Evolutionary conservation across 1,140 invertebrate species (phyloP), one percentile per base, ranked within the genome.

Genomic region (Archivesica marissinica): DNA sequence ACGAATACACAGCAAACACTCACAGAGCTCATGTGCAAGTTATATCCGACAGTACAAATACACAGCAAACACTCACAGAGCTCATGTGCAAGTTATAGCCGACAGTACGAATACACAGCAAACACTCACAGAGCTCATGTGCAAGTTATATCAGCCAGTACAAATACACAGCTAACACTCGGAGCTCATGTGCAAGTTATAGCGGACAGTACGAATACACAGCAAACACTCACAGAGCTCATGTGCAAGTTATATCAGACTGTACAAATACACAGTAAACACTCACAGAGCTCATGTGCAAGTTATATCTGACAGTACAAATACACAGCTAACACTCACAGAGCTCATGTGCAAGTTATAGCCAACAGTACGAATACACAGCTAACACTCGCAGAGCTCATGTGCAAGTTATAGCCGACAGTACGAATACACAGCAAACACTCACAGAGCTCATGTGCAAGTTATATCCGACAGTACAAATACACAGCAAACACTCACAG

Each of bases 101-200:
- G 76, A 79, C 76, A 79, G 76, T 79, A 79, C 76, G 76, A 79
- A 79, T 79, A 79, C 76, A 79, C 50, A 56, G 76, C 76, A 64
- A 50, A 79, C 76, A 66, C 13, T 64, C 76, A 79, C 30, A 3
- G 41, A 39, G n/a, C n/a, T n/a, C n/a, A n/a, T n/a, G n/a, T n/a
- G n/a, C n/a, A n/a, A n/a, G n/a, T n/a, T n/a, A 38, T 25, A 23
- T 79, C 76, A 79, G 76, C 64, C 76, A 79, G 76, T 79, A 79
- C 76, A 59, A 79, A 79, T 79, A 79, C 76, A 79, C 50, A 56
- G 76, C 76, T 44, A 50, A 79, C 76, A 66, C 13, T 64, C 76
- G 66, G 28, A 3, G 41, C 23, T n/a, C n/a, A n/a, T n/a, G n/a
- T n/a, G n/a, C n/a, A n/a, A n/a, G n/a, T n/a, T n/a, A 38, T 25